A percentile compares a stretch with the other conserved stretches of the same genome.
Conservation (phyloP, 2,113 vertebrate species). For the Arothron firmamentum region DNA sequence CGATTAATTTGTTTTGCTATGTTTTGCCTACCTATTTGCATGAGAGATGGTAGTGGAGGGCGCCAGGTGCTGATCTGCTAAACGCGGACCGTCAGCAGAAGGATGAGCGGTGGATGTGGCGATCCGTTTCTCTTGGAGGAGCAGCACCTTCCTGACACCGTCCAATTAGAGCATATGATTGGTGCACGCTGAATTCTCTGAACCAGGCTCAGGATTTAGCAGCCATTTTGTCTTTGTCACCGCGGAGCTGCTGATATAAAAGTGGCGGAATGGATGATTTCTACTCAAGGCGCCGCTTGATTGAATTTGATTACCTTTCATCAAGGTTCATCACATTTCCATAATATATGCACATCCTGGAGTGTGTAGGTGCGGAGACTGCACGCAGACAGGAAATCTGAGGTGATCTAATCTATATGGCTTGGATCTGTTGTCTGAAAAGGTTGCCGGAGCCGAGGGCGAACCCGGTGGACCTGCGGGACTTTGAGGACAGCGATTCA, state of each 20-base stretch:
- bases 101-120: conserved; percentile 8
- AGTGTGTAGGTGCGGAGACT: conserved; percentile 16
- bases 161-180: conserved; percentile 68
- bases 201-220: conserved; percentile 49
- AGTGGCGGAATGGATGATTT: conserved; percentile 61
- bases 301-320: conserved; percentile 64
- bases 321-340: conserved; percentile 53
- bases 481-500: conserved; percentile 63
- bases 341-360: conserved; percentile 23
- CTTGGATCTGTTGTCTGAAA: neutral
- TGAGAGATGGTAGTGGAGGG: neutral
- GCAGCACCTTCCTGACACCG: conserved; percentile 36
- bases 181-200: conserved; percentile 60
- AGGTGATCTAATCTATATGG: neutral
- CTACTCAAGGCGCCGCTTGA: conserved; percentile 57
- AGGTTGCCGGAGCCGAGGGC: conserved; percentile 69
- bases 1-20: conserved; percentile 7
- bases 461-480: conserved; percentile 50
- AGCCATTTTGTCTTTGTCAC: conserved; percentile 63
- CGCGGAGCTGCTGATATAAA: conserved; percentile 52
- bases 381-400: neutral
- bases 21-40: neutral
- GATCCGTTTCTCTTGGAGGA: conserved; percentile 13
- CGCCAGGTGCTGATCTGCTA: conserved; percentile 38
- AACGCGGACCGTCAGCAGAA: conserved; percentile 8